These are phyloP conservation scores for Notarius lentiginosus DNA, from an alignment of 2,113 vertebrate genomes.

Conservation along the genomic window DNA sequence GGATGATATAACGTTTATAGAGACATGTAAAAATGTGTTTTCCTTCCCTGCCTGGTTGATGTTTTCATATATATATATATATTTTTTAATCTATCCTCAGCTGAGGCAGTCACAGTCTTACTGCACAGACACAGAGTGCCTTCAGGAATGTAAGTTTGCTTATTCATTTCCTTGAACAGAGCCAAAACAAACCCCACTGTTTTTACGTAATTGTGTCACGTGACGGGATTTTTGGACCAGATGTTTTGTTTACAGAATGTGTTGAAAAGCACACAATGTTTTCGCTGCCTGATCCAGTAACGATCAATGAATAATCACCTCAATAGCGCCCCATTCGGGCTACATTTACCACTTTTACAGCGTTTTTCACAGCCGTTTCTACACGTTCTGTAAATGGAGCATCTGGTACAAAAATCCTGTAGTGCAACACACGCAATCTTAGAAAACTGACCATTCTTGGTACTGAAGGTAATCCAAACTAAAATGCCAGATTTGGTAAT, in stretches of 20 bases:
- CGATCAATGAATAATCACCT: no score
- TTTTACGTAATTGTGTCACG: background rate
- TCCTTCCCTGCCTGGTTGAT: constrained; percentile 11
- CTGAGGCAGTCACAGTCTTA: constrained; percentile 95
- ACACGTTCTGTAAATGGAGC: no score
- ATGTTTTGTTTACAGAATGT: no score
- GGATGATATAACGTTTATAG: background rate
- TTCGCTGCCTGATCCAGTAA: no score
- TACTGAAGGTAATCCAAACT: background rate
- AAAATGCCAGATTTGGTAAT: background rate
- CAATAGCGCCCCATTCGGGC: no score
- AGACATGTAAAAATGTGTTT: background rate
- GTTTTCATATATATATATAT: no score
- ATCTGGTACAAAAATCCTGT: no score
- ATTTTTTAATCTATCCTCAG: constrained; percentile 68
- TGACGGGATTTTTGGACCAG: no score
- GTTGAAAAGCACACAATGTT: no score
- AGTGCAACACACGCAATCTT: no score
- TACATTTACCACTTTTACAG: no score
- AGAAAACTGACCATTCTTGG: background rate
- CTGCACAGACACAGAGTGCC: constrained; percentile 95
- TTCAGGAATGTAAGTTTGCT: constrained; percentile 90
- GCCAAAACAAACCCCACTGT: background rate
- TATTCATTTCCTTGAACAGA: background rate
- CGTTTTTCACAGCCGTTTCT: no score